Evolutionary conservation across 1,140 invertebrate genomes (phyloP), one percentile per base, ranked within the genome.

Genomic region (Vanessa atalanta): DNA sequence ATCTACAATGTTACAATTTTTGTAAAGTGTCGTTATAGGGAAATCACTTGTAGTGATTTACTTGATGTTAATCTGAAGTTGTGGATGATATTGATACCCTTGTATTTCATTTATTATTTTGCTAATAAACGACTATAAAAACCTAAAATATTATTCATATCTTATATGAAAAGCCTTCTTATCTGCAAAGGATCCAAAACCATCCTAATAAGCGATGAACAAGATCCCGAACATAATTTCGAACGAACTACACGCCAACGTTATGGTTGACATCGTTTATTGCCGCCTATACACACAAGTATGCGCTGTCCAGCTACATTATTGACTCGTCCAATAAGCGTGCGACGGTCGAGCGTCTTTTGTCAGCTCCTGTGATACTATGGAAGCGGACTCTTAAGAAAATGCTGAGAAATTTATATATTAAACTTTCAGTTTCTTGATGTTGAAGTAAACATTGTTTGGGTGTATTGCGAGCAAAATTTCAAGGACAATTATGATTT

Each of bases 311-410:
- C 74, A 69, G 77, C 70, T 81, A 88, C 89, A 86, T 89, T 91
- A 91, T 89, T 91, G 89, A 91, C 87, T 91, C 81, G 83, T 88
- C 85, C 89, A 88, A 91, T 91, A 89, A 89, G 81, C 83, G 88
- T 82, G 82, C 82, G 76, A 86, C 83, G 83, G 75, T 80, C 86
- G 86, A 77, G 80, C 80, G 86, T 83, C 87, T 91, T 88, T 89
- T 91, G 78, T 80, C 76, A 75, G 85, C 73, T 75, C 57, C 31
- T n/a, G 79, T 53, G 4, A 60, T 57, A 81, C 26, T 75, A 70
- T 79, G 83, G 88, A 88, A 67, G 79, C 9, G 72, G 80, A 72
- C 47, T 81, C 48, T 57, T 73, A 37, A 63, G 31, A 55, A 60
- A 50, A 53, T 53, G 20, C 23, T 26, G 20, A 9, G 11, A 43